Percentiles rank a stretch among this genome's conserved stretches.
These are phyloP conservation scores for Malurus splendens DNA, from an alignment of 2,797 vertebrate species.

Conservation along the genomic window DNA sequence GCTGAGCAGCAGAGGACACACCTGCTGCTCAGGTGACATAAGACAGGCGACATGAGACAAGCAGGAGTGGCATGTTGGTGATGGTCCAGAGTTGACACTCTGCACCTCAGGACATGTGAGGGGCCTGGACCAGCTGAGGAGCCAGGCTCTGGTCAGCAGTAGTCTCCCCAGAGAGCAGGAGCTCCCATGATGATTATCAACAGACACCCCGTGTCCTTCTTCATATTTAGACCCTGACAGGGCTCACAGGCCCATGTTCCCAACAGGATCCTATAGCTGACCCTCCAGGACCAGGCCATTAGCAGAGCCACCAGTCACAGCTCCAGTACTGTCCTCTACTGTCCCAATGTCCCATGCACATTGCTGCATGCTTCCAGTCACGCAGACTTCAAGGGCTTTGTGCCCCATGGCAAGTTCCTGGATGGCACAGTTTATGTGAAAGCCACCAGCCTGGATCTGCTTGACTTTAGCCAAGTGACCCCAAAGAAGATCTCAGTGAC, in stretches of 20 bases:
- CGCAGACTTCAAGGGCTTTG: conserved; percentile 74
- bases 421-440: conserved; percentile 68
- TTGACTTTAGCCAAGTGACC: conserved; percentile 67
- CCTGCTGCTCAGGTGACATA: conserved; percentile 13
- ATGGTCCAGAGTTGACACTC: neutral
- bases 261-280: neutral
- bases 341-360: neutral
- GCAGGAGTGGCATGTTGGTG: neutral
- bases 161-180: neutral
- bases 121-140: rapidly evolving
- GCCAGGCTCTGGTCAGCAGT: neutral
- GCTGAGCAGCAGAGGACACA: neutral
- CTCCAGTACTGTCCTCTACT: neutral
- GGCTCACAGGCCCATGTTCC: neutral
- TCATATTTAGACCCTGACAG: rapidly evolving
- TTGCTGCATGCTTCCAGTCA: conserved; percentile 18
- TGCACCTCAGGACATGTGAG: rapidly evolving
- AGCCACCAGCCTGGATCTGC: conserved; percentile 68
- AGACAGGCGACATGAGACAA: neutral
- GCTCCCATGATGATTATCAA: rapidly evolving
- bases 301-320: neutral
- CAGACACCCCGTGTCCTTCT: rapidly evolving
- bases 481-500: neutral
- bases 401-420: conserved; percentile 69
- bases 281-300: neutral